Conservation (phyloP, 2,888 invertebrate genomes). For the Xestia ashworthii region DNA sequence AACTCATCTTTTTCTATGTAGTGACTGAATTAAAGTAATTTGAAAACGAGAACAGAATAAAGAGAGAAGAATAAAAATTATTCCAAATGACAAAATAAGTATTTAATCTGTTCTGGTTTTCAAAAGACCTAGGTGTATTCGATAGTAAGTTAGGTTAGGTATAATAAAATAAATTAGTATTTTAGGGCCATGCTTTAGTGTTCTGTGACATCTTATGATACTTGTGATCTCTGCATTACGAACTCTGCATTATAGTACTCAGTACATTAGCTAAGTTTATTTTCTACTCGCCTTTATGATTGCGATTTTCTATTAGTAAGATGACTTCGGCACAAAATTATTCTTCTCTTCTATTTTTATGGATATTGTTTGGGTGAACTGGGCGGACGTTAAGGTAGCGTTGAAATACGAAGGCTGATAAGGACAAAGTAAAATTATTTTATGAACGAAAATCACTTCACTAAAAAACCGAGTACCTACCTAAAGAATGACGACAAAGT, state of each 20-base stretch:
- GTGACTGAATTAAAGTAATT: conserved; percentile 66
- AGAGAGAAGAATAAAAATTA: not conserved
- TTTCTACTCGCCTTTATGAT: conserved; percentile 60
- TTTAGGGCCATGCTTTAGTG: conserved; percentile 78
- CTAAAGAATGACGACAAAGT: not conserved
- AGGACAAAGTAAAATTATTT: conserved; percentile 56
- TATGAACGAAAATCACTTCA: conserved; percentile 12
- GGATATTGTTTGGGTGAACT: conserved; percentile 22
- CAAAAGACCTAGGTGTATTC: conserved; percentile 41
- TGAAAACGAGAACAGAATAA: conserved; percentile 50
- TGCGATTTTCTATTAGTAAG: conserved; percentile 33
- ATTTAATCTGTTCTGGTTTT: conserved; percentile 50
- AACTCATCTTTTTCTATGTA: conserved; percentile 63
- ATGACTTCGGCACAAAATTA: conserved; percentile 17
- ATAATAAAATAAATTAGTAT: conserved; percentile 62
- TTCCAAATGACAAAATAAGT: not conserved
- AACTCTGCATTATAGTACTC: conserved; percentile 56
- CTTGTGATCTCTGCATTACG: conserved; percentile 73
- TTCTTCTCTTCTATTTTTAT: conserved; percentile 28
- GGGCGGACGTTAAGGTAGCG: conserved; percentile 17
- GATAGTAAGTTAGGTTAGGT: conserved; percentile 61
- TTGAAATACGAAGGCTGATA: conserved; percentile 70
- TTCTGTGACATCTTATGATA: conserved; percentile 77
- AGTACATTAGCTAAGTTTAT: conserved; percentile 49
- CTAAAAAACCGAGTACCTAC: conserved; percentile 18